These are phyloP conservation scores for Pyrrhosoma nymphula DNA, from an alignment of 2,888 invertebrate genomes.

Conservation along the genomic window DNA sequence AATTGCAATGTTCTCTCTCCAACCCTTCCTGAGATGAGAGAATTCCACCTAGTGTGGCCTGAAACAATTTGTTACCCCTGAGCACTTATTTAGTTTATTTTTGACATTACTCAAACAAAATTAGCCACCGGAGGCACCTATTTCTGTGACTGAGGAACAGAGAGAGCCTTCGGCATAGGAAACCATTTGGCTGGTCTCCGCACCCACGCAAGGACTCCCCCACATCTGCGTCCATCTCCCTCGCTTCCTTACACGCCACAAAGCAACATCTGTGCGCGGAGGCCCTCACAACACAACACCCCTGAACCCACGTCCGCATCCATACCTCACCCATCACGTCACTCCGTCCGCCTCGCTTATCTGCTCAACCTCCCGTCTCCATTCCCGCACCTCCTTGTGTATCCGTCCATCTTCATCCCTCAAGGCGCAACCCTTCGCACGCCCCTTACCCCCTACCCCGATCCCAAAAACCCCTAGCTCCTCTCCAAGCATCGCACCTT, in stretches of 20 bases:
- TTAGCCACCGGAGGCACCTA: background rate
- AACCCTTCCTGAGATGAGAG: no score
- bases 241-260: background rate
- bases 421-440: background rate
- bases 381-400: background rate
- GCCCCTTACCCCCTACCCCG: background rate
- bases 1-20: no score
- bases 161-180: background rate
- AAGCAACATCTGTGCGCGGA: background rate
- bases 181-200: background rate
- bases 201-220: background rate
- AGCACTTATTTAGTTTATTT: no score
- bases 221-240: background rate
- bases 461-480: background rate
- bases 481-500: background rate
- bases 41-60: no score
- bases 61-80: no score
- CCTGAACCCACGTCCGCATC: background rate
- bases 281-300: background rate
- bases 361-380: background rate
- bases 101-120: no score
- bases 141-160: background rate
- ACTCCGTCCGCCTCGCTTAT: background rate
- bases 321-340: background rate
- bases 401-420: slow-evolving; percentile 19